Base-by-base conservation (phyloP, 2,797 vertebrate genomes). In the Acrocephalus scirpaceus region DNA sequence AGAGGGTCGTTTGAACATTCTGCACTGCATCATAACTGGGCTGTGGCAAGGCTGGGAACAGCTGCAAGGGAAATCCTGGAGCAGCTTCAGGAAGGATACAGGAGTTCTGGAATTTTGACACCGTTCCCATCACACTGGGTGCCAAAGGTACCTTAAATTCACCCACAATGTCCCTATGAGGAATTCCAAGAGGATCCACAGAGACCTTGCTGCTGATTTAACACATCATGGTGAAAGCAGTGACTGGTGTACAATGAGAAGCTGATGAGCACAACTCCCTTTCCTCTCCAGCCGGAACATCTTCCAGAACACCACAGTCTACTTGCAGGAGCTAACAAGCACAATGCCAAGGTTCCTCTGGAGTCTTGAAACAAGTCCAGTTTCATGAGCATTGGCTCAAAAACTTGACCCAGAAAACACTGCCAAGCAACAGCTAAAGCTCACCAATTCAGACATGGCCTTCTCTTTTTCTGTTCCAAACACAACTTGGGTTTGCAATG, bases 41-140 rank as follows among this genome's bases (percentile, higher is more conserved):
- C 86, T 70, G 13, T 64, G 47, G 65, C 57, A 95, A 94, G 38
- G 74, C 85, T 9, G 1, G 42, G 45, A 92, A 74, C 61, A 90
- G 54, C 57, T 86, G 50, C 57, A 72, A 91, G 47, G 61, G 72
- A 96, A 92, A 86, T 90, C 69, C 85, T 92, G 82, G 82, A 92
- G 57, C 48, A 82, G 54, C 53, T 76, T 91, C 42, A 67, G 50
- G 60, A 61, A 87, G 25, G 12, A 89, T 76, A 16, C 3, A 66
- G 27, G 50, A 86, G 26, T 80, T 91, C 53, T 87, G 32, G 34
- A 29, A 45, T 78, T 83, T 56, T 73, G 17, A 85, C 5, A 18
- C 27, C 7, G 4, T 47, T 91, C 60, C 47, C 40, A 84, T 29
- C 40, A 78, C 7, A 30, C 7, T 42, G 26, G 14, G 34, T 79